These are phyloP conservation scores for Byasa hedistus DNA, from an alignment of 2,888 invertebrate species.

Conservation along the genomic window DNA sequence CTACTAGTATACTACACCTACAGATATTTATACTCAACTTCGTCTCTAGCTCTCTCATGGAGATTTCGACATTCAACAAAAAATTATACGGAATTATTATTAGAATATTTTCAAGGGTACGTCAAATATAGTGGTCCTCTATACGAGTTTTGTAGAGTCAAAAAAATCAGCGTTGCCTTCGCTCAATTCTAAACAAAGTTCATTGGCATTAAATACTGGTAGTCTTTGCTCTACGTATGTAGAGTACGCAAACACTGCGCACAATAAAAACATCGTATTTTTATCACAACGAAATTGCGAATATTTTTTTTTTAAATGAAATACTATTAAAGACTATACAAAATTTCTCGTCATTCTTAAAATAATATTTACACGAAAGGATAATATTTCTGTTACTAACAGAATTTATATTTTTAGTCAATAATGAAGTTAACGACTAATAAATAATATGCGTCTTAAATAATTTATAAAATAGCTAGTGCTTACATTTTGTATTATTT, in stretches of 20 bases:
- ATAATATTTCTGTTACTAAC: too few relatives aligned
- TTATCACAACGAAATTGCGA: background rate
- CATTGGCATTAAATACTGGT: constrained; percentile 67
- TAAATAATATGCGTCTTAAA: too few relatives aligned
- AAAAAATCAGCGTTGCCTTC: constrained; percentile 53
- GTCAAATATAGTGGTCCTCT: constrained; percentile 29
- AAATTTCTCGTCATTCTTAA: too few relatives aligned
- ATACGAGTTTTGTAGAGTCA: constrained; percentile 47
- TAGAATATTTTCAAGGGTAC: constrained; percentile 33
- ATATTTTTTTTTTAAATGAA: background rate
- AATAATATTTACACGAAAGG: too few relatives aligned
- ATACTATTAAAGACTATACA: background rate
- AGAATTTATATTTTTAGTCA: too few relatives aligned
- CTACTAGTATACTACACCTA: too few relatives aligned
- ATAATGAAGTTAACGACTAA: too few relatives aligned
- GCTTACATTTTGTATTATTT: too few relatives aligned
- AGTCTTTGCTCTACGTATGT: constrained; percentile 33
- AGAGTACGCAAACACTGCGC: background rate
- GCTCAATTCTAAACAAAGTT: constrained; percentile 63
- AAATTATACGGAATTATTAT: constrained; percentile 27
- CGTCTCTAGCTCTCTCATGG: constrained; percentile 1
- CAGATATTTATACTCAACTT: too few relatives aligned
- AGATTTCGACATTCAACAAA: constrained; percentile 9
- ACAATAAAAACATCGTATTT: background rate
- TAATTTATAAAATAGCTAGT: too few relatives aligned